Conservation (phyloP, 2,888 invertebrate genomes). For the Polyommatus icarus region DNA sequence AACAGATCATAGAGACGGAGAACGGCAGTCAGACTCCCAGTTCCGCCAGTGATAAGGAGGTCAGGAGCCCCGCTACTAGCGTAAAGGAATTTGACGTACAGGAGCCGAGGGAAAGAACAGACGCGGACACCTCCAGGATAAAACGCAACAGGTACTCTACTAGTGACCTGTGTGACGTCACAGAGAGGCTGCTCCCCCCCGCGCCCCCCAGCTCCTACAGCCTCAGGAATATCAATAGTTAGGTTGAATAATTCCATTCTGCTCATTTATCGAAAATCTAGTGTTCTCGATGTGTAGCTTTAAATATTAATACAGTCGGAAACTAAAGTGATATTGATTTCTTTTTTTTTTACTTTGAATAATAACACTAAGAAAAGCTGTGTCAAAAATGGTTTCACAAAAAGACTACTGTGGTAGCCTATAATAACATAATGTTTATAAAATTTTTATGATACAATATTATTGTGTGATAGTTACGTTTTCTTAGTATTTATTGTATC, state of each 20-base stretch:
- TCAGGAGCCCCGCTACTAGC: conserved; percentile 62
- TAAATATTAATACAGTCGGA: conserved; percentile 33
- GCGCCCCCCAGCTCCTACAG: conserved; percentile 84
- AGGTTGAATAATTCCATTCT: conserved; percentile 61
- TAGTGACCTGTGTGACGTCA: conserved; percentile 83
- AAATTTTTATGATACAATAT: not conserved
- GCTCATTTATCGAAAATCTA: conserved; percentile 65
- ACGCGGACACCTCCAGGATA: conserved; percentile 60
- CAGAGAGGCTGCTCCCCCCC: conserved; percentile 78
- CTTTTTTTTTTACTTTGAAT: too few relatives aligned
- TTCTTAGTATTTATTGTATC: not conserved
- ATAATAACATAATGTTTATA: not conserved
- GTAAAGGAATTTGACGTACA: conserved; percentile 56
- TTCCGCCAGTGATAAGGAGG: conserved; percentile 61
- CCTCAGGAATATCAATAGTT: conserved; percentile 78
- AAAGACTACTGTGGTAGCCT: not conserved
- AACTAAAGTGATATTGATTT: not conserved
- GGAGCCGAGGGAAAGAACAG: conserved; percentile 61
- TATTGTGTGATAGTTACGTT: not conserved
- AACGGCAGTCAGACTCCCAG: conserved; percentile 71
- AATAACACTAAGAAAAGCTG: too few relatives aligned
- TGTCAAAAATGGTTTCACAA: too few relatives aligned
- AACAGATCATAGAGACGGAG: conserved; percentile 73
- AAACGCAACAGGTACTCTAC: conserved; percentile 84
- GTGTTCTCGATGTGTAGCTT: conserved; percentile 40